Evolutionary conservation across 2,797 vertebrate genomes (phyloP), one percentile per base, ranked within the genome.

Genomic region (Etheostoma perlongum): DNA sequence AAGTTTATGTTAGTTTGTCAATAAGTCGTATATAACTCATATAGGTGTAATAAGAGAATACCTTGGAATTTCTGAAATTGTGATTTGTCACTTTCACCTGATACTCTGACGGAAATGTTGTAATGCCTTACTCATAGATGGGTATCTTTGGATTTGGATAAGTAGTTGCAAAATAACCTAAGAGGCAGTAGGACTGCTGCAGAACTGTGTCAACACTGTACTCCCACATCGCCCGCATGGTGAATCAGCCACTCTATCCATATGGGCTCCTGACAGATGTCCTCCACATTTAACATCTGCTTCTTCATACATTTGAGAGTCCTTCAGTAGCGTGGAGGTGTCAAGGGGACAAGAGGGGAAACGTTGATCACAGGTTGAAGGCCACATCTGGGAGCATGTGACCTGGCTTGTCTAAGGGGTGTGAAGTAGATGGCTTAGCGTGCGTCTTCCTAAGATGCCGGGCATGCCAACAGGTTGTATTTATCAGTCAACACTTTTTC

Each of bases 401-500:
- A 83, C 86, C 67, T 9, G 57, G 64, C 54, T 76, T 83, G 48
- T 74, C 36, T 3, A 11, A 66, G 5, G 57, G 33, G 21, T 25
- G 53, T 74, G 73, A 72, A 36, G 23, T 62, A 77, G 64, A 44
- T 46, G 72, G 58, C 42, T 25, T 33, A 18, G 47, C 5, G 11
- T 75, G 75, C 23, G 51, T 66, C 68, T 83, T 79, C 63, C 19
- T 80, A 66, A 85, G 80, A 87, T 81, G 86, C 85, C 76, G 82
- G 82, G 40, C 67, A 62, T 83, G 77, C 80, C 86, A 75, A 64
- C 53, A 81, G 83, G 85, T 90, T 66, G 4, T 84, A 83, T 87
- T 88, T 87, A 84, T 86, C 85, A 79, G 74, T 85, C 80, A 79
- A 83, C 84, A 84, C 75, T 71, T 84, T 87, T 87, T 88, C 83